Base-by-base conservation (phyloP, 2,888 invertebrate species). In the Epicampocera succincta region DNA sequence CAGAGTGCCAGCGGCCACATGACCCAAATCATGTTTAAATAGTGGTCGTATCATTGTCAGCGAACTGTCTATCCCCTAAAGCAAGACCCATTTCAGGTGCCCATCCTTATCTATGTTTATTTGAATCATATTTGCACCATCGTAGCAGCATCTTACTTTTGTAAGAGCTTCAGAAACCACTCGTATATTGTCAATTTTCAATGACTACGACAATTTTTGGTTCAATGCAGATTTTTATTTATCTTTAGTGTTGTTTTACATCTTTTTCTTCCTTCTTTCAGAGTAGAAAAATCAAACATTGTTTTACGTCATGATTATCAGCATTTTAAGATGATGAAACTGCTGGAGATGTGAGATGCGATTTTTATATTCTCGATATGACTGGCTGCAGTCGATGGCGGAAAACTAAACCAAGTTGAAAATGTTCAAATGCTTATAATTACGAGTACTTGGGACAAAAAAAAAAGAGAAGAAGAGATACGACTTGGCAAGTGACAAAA, bases 401-500 rank as follows among this genome's bases (percentile, higher is more conserved):
- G 33, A 38, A 33, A 33, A 44, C 52, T 50, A 44, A 52, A 56
- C 69, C 65, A 48, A 63, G 63, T 63, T 77, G 33, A 56, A 56
- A 68, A 73, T 60, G 5, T 33, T 5, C 3, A 33, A 33, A 33
- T 33, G 38, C 54, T 33, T 52, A 54, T 76, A 76, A 80, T 76
- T 76, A 72, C 71, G 17, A 19, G 13, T 12, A n/a, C n/a, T 1
- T 13, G n/a, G 13, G 9, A n/a, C 11, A 15, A 46, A 17, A 17
- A n/a, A 8, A 19, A 40, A 40, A 33, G 33, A 4, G 8, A 33
- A 9, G 8, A 29, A 33, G 3, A 54, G 29, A 80, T 83, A n/a
- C n/a, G 76, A 77, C 66, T 77, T 83, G 79, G 77, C 83, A 83
- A 83, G 79, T 83, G 79, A 71, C 74, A 80, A 79, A 76, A 78